Percentiles rank a stretch among this genome's conserved stretches.
These are phyloP conservation scores for Rachycentron canadum DNA, from an alignment of 2,797 vertebrate species.

Conservation along the genomic window DNA sequence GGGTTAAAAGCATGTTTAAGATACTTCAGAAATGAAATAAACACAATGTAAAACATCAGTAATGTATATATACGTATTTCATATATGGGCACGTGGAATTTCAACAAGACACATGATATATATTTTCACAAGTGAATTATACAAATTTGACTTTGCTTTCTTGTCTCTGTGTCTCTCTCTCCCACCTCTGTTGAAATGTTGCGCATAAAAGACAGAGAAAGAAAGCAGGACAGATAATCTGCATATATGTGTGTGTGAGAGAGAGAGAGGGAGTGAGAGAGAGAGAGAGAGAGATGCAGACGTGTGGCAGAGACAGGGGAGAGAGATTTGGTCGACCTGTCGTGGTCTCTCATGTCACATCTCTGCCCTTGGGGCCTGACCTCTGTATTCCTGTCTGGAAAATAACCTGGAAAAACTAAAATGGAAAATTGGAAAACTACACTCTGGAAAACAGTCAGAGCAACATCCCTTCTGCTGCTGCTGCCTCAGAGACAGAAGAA, in stretches of 20 bases:
- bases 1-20: background rate
- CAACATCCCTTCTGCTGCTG: constrained; percentile 28
- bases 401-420: constrained; percentile 63
- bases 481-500: constrained; percentile 35
- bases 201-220: constrained; percentile 18
- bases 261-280: constrained; percentile 23
- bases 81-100: background rate
- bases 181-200: constrained; percentile 33
- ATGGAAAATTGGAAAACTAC: constrained; percentile 47
- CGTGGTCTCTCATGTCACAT: constrained; percentile 70
- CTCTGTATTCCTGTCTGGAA: constrained; percentile 57
- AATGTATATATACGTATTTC: background rate
- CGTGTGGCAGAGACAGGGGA: constrained; percentile 42
- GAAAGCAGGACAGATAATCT: constrained; percentile 24
- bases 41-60: background rate
- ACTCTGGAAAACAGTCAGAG: constrained; percentile 37
- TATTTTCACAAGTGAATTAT: background rate
- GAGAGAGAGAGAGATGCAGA: constrained; percentile 47
- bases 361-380: constrained; percentile 65
- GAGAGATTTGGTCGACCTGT: constrained; percentile 57
- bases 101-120: background rate
- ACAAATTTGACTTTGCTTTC: background rate
- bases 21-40: background rate
- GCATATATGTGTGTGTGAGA: constrained; percentile 14
- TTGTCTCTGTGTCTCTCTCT: constrained; percentile 25